These are phyloP conservation scores for Opisthograptis luteolata DNA, from an alignment of 2,888 invertebrate genomes.

Conservation along the genomic window DNA sequence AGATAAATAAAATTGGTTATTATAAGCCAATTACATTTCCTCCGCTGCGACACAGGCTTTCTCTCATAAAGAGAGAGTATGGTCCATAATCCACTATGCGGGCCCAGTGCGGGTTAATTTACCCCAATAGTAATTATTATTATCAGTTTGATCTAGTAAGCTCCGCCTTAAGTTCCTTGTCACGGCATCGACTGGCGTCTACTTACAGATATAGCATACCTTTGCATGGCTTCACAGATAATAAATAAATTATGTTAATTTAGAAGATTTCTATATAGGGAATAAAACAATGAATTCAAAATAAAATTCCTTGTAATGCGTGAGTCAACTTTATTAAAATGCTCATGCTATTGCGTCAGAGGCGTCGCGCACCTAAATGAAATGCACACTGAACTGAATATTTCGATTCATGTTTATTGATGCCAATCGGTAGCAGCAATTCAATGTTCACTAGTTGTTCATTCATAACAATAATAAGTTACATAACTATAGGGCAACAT, in stretches of 20 bases:
- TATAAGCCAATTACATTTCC: too few species aligned
- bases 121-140: too few species aligned
- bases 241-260: constrained; percentile 11
- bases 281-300: constrained; percentile 31
- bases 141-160: too few species aligned
- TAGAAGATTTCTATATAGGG: constrained; percentile 11
- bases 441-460: constrained; percentile 17
- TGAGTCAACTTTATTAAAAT: constrained; percentile 35
- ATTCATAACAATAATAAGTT: constrained; percentile 25
- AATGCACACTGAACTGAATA: constrained; percentile 31
- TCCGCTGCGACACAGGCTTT: too few species aligned
- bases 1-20: too few species aligned
- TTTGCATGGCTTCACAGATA: not conserved
- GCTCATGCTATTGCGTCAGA: constrained; percentile 33
- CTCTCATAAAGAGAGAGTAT: too few species aligned
- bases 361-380: constrained; percentile 31
- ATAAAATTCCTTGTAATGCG: constrained; percentile 22
- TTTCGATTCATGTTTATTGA: constrained; percentile 32
- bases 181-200: not conserved
- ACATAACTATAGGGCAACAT: constrained; percentile 1
- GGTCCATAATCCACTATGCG: too few species aligned
- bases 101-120: too few species aligned
- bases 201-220: not conserved
- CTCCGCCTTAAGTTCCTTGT: too few species aligned
- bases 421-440: constrained; percentile 30